Percentiles rank a stretch among this genome's conserved stretches.
phyloP scores from a whole-genome alignment of 2,888 invertebrate genomes.

The Hermaeophaga mercurialis region DNA sequence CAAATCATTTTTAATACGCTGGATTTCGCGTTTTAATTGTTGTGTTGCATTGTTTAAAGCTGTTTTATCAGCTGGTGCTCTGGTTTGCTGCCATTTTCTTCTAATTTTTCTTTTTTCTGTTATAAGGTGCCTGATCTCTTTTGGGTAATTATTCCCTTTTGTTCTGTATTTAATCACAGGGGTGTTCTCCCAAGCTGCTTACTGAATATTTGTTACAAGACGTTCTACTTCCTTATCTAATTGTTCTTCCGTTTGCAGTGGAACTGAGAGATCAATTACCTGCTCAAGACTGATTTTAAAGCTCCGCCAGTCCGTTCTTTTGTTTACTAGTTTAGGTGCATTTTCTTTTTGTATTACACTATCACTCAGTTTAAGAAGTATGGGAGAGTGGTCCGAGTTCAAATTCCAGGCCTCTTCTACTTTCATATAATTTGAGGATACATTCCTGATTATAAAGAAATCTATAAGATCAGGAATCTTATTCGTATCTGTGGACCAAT shows the following conservation, averaged over 20 bases:
- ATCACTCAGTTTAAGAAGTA: conserved; percentile 9
- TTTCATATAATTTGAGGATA: conserved; percentile 23
- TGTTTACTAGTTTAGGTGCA: conserved; percentile 1
- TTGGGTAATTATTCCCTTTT: too few species aligned
- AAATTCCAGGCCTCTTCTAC: conserved; percentile 22
- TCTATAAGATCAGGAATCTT: conserved; percentile 22
- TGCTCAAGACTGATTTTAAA: conserved; percentile 8
- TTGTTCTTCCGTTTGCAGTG: not conserved
- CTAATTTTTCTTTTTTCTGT: too few species aligned
- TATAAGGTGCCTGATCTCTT: too few species aligned
- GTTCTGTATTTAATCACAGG: too few species aligned
- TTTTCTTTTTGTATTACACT: conserved; percentile 12
- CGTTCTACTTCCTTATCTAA: not conserved
- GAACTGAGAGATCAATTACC: conserved; percentile 2
- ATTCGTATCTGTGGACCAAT: not conserved
- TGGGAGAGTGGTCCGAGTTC: conserved; percentile 15
- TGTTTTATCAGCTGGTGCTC: not conserved
- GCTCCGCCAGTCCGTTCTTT: conserved; percentile 7
- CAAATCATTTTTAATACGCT: too few species aligned
- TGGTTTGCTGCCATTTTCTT: too few species aligned
- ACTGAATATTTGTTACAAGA: not conserved
- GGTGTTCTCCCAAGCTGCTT: too few species aligned
- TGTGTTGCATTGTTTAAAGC: not conserved
- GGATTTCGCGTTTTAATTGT: not conserved
- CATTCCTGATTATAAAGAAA: conserved; percentile 20